Percentiles rank a stretch among this genome's conserved stretches.
These are phyloP conservation scores for Takifugu bimaculatus DNA, from an alignment of 2,113 vertebrate genomes.

Conservation along the genomic window DNA sequence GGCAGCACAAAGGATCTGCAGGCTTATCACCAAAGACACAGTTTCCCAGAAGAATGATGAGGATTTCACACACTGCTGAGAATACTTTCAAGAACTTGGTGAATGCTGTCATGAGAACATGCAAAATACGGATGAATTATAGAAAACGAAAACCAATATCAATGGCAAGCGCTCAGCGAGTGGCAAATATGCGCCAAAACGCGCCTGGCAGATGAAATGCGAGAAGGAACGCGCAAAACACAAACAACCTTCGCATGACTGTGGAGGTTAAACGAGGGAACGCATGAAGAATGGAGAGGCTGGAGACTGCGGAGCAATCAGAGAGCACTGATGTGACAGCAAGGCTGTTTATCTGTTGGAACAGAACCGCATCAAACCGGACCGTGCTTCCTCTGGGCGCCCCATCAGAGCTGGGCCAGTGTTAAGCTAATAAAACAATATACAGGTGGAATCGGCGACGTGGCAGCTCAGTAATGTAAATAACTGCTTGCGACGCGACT, in stretches of 20 bases:
- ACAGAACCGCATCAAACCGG: too few species aligned
- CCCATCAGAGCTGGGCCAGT: conserved; percentile 26
- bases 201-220: not conserved
- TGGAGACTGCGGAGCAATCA: conserved; percentile 34
- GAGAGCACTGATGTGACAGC: conserved; percentile 17
- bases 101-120: conserved; percentile 3
- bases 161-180: not conserved
- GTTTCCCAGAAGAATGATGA: conserved; percentile 8
- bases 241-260: not conserved
- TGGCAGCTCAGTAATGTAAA: conserved; percentile 47
- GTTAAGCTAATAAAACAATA: conserved; percentile 45
- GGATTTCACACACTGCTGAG: conserved; percentile 15
- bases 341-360: conserved; percentile 42
- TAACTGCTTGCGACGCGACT: conserved; percentile 14
- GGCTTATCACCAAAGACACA: conserved; percentile 51
- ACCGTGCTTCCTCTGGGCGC: conserved; percentile 25
- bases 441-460: conserved; percentile 11
- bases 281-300: conserved; percentile 22
- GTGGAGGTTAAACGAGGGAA: conserved; percentile 33
- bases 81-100: conserved; percentile 22
- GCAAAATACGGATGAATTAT: not conserved
- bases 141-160: not conserved
- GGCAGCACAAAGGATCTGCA: conserved; percentile 12
- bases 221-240: conserved; percentile 17
- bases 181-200: conserved; percentile 2